These are phyloP conservation scores for Isichthys henryi DNA, from an alignment of 2,113 vertebrate species.

Conservation along the genomic window DNA sequence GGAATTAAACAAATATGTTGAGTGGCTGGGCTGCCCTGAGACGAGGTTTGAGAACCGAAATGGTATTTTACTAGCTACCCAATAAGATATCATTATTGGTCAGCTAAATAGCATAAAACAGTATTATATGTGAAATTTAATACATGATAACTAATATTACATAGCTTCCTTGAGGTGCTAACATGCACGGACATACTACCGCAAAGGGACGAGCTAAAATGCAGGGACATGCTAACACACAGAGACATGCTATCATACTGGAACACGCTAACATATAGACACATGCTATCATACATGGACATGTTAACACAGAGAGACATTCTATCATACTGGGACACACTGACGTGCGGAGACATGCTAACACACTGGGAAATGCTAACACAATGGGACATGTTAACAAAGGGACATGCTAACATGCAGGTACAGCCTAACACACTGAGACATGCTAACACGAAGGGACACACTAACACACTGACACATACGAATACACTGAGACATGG, in stretches of 20 bases:
- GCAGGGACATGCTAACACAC: not conserved
- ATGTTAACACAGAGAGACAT: not conserved
- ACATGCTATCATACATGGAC: not conserved
- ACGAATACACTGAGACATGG: not conserved
- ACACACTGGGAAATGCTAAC: too few relatives aligned
- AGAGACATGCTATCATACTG: not conserved
- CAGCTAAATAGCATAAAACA: not conserved
- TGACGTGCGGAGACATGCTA: not conserved
- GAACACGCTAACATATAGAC: not conserved
- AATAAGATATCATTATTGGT: not conserved
- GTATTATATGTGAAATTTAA: not conserved
- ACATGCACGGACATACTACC: not conserved
- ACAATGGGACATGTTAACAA: not conserved
- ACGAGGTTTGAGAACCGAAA: not conserved
- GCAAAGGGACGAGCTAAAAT: not conserved
- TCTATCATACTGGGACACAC: not conserved
- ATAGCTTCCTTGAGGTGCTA: not conserved
- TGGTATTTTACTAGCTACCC: not conserved
- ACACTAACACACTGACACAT: not conserved
- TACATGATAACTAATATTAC: not conserved
- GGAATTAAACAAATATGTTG: not conserved
- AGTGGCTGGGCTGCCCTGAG: not conserved
- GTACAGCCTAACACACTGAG: too few relatives aligned
- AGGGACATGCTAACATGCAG: not conserved
- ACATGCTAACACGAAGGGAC: not conserved